Base-by-base conservation (phyloP, 2,888 invertebrate species). In the Stenodema calcarata region DNA sequence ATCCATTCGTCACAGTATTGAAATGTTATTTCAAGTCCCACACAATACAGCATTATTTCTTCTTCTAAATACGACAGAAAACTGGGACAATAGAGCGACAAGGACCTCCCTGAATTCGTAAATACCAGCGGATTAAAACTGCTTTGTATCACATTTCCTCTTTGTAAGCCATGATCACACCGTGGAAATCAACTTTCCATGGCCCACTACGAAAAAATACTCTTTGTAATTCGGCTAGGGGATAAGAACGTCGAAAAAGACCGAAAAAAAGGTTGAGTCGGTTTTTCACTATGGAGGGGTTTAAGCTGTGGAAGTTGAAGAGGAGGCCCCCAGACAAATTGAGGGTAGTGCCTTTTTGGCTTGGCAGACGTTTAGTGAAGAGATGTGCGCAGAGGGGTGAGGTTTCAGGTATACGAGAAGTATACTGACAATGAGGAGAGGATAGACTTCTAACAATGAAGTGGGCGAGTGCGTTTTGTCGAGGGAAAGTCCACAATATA, bases 281-380 rank as follows among this genome's bases (percentile, higher is more conserved):
- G 70, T 84, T 84, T 84, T 78, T 75, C 44, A 47, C 84, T 84
- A 84, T 42, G 73, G 84, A 75, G 73, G 84, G 84, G 73, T 84
- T 84, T 84, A 84, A 84, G 84, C 84, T 73, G 84, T 84, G 44
- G 44, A 73, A 84, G 84, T 84, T 84, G 84, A 84, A 84, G 84
- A 84, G 84, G 84, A 84, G 73, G 27, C 14, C 47, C 44, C 41
- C 84, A 75, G 84, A 84, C 84, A 84, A 84, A 84, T 84, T 84
- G 84, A 84, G 84, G 62, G 84, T 54, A 84, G 42, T 84, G 84
- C 84, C 84, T 84, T 84, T 84, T 84, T 84, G 84, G 84, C 84
- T 84, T 84, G 84, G 75, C 82, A 84, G 84, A 84, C 84, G 75
- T 84, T 84, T 84, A 84, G 73, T 70, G 28, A 70, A 81, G 81